phyloP scores from a whole-genome alignment of 2,888 invertebrate genomes.

The Eueremaeus valkanovi region DNA sequence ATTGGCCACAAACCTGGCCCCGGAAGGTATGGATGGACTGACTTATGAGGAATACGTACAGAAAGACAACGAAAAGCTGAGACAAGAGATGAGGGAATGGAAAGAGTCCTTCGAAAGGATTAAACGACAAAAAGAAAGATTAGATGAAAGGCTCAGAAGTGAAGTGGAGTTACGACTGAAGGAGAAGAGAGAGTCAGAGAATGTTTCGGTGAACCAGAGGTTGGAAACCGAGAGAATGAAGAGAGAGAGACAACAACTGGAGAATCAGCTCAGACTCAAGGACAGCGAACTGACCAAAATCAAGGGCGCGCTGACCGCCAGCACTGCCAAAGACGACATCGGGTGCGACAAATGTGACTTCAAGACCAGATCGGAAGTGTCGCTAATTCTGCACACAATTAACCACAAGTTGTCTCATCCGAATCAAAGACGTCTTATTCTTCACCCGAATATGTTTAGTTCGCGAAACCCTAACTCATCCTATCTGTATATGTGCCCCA shows the following conservation, averaged over 20 bases:
- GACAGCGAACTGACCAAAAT: background rate
- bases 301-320: background rate
- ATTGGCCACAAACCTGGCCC: no score
- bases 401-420: conserved; percentile 27
- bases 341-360: conserved; percentile 9
- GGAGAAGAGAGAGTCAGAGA: conserved; percentile 8
- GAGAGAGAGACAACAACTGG: background rate
- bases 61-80: conserved; percentile 1
- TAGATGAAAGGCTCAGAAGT: conserved; percentile 1
- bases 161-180: background rate
- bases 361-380: conserved; percentile 9
- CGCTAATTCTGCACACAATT: background rate
- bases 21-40: no score
- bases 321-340: background rate
- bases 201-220: background rate
- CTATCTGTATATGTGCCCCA: conserved; percentile 20
- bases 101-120: conserved; percentile 3
- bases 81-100: background rate
- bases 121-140: background rate
- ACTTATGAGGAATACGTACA: conserved; percentile 19
- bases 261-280: background rate
- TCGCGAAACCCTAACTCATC: background rate
- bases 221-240: background rate
- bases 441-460: conserved; percentile 10
- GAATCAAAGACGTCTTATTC: background rate